A percentile compares a stretch with the other conserved stretches of the same genome.
Conservation (phyloP, 2,888 invertebrate genomes). For the Zeuzera pyrina region DNA sequence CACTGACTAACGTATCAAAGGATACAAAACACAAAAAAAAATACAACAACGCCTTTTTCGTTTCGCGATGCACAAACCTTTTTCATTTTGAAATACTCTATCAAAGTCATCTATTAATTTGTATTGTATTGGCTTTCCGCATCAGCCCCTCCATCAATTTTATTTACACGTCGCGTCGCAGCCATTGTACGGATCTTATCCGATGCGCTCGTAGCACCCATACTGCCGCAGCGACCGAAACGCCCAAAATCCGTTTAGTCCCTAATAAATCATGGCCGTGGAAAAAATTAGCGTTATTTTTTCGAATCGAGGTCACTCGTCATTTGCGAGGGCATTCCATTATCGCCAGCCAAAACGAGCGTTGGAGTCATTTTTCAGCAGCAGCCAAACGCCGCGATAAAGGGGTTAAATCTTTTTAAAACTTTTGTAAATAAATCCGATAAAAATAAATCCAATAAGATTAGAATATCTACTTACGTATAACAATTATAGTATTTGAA, state of each 20-base stretch:
- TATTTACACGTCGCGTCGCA: constrained; percentile 34
- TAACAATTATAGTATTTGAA: no score
- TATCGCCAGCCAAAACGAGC: constrained; percentile 26
- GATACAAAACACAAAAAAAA: no score
- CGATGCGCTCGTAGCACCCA: constrained; percentile 14
- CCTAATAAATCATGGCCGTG: constrained; percentile 45
- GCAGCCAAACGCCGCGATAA: constrained; percentile 20
- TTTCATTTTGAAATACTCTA: no score
- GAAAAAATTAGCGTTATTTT: constrained; percentile 51
- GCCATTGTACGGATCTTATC: constrained; percentile 35
- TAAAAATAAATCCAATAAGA: no score
- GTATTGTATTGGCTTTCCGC: constrained; percentile 2
- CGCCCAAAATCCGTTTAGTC: constrained; percentile 33
- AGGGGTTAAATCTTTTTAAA: constrained; percentile 25
- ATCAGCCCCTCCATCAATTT: constrained; percentile 32
- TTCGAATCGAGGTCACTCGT: constrained; percentile 30
- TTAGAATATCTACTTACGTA: no score
- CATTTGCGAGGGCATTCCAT: constrained; percentile 31
- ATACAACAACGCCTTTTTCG: no score
- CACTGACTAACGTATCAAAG: no score
- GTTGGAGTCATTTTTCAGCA: constrained; percentile 34
- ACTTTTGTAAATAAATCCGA: no score
- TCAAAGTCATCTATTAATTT: no score
- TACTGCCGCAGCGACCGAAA: constrained; percentile 10
- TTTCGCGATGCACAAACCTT: no score